A percentile compares a stretch with the other conserved stretches of the same genome.
These are phyloP conservation scores for Struthio camelus DNA, from an alignment of 2,113 vertebrate species.

Conservation along the genomic window DNA sequence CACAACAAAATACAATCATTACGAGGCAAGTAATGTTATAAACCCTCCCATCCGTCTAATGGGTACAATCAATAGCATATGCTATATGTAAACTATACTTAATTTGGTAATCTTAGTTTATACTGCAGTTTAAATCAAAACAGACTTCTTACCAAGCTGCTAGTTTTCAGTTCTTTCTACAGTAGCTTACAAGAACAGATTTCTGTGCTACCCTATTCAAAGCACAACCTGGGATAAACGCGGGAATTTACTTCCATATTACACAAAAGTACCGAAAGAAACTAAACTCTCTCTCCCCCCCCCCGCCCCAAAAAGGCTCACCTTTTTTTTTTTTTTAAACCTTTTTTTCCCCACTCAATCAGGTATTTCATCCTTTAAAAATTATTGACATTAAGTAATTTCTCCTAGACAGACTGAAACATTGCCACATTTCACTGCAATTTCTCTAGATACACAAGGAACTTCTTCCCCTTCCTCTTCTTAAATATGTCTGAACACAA, in stretches of 20 bases:
- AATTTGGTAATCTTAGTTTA: background rate
- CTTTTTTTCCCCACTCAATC: background rate
- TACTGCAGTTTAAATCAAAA: background rate
- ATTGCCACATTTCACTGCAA: background rate
- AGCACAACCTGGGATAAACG: background rate
- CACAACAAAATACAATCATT: background rate
- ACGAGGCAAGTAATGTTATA: background rate
- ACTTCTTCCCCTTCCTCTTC: background rate
- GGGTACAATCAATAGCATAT: background rate
- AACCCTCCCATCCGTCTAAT: background rate
- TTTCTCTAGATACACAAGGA: background rate
- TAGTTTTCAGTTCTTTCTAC: background rate
- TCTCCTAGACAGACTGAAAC: background rate
- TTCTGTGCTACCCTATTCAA: accelerated
- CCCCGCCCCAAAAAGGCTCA: too few relatives aligned
- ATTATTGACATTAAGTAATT: background rate
- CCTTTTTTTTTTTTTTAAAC: background rate
- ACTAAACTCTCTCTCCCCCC: too few relatives aligned
- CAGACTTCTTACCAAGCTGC: background rate
- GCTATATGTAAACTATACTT: background rate
- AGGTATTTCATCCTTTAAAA: background rate
- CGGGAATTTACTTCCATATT: background rate
- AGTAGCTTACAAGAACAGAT: background rate
- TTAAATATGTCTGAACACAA: background rate
- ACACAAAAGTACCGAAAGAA: background rate